A percentile compares a stretch with the other conserved stretches of the same genome.
Conservation (phyloP, 2,113 vertebrate genomes). For the human (Homo sapiens) region DNA sequence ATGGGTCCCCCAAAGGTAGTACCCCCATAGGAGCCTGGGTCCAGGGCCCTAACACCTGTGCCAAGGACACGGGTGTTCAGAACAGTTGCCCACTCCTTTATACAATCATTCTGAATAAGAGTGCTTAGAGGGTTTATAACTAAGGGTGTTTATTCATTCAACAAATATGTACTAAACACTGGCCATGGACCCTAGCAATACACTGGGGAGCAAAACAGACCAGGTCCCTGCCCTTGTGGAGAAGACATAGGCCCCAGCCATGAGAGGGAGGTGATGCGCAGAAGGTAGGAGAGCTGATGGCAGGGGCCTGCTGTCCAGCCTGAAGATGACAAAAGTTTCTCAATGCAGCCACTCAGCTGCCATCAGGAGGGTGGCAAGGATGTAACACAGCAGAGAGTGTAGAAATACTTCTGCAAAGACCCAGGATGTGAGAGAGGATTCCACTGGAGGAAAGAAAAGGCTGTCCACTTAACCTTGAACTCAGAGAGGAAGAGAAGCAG, state of each 20-base stretch:
- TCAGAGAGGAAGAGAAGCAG: neutral
- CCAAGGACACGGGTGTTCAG: neutral
- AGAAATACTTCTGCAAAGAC: neutral
- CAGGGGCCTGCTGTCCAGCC: neutral
- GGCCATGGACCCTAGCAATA: neutral
- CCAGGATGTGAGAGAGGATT: neutral
- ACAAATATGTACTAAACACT: neutral
- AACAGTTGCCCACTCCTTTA: neutral
- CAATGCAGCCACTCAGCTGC: neutral
- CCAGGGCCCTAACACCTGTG: neutral
- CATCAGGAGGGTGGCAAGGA: neutral
- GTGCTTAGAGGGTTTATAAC: neutral
- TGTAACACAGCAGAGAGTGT: no score
- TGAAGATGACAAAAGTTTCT: neutral
- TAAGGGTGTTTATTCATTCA: neutral
- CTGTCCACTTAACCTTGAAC: neutral
- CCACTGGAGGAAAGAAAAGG: neutral
- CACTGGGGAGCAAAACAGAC: neutral
- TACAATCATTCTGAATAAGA: neutral
- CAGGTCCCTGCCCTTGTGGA: neutral
- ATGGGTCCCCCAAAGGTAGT: constrained; percentile 94
- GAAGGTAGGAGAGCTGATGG: neutral
- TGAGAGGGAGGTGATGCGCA: neutral
- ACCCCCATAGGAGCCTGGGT: neutral
- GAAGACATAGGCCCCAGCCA: neutral